Base-by-base conservation (phyloP, 2,797 vertebrate genomes). In the Gorsachius magnificus region DNA sequence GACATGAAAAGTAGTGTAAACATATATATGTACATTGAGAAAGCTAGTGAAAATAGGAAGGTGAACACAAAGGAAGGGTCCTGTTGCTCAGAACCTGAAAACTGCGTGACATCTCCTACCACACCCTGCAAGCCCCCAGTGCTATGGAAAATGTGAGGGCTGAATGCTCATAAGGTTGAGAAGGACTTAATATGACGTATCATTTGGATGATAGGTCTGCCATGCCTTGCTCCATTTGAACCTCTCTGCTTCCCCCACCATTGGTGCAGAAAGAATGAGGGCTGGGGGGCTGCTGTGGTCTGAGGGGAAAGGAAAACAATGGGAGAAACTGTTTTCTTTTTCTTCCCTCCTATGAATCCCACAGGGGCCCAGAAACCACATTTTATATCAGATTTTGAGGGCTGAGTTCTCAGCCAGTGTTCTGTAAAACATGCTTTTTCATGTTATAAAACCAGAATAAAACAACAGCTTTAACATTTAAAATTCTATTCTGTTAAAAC, bases 351-450 rank as follows among this genome's bases (percentile, higher is more conserved):
- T 77, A 56, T 0, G 0, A 57, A 76, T 78, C 36, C n/a, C 43
- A n/a, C 16, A 71, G 75, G 20, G n/a, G 13, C 31, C 43, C 78
- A 80, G 69, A 95, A 94, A 61, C 29, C 63, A 83, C 64, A 54
- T 68, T 82, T 95, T 77, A 60, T 89, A 93, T 89, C 86, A 78
- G 78, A 90, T 87, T 88, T 82, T 80, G 90, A 90, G 68, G 24
- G n/a, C 24, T 92, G 65, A 81, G 35, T 74, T 87, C 43, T 89
- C 86, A 74, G 77, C 5, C 78, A 85, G 28, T 54, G 41, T 26
- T 87, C 74, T 57, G 53, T 74, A 87, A 93, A 95, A 92, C 71
- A 90, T 46, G 68, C 3, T 68, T 95, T 93, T 87, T 93, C 78
- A 50, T 89, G 43, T 81, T 87, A 65, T 46, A 81, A 93, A 92